Conservation (phyloP, 2,113 vertebrate species). For the Dolichotis patagonum region DNA sequence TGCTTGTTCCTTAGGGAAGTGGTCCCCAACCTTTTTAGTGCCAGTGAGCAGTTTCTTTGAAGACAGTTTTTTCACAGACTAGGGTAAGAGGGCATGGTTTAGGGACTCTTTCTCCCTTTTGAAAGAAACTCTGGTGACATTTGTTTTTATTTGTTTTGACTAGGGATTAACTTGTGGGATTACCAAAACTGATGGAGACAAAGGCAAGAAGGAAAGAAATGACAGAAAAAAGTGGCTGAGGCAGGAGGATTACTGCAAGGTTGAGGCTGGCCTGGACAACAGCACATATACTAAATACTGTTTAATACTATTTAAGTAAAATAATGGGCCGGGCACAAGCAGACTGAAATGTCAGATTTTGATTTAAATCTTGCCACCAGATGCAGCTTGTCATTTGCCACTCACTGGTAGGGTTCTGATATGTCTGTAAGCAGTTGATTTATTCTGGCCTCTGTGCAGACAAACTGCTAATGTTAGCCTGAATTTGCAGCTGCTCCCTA, state of each 20-base stretch:
- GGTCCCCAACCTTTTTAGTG: neutral
- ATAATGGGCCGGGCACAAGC: neutral
- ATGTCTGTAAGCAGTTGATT: neutral
- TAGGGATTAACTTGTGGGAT: neutral
- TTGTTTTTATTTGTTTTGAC: neutral
- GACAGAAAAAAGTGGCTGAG: no score
- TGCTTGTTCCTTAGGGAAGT: neutral
- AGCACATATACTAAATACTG: no score
- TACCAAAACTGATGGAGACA: neutral
- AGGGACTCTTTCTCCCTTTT: neutral
- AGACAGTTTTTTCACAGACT: neutral
- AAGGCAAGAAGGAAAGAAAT: neutral
- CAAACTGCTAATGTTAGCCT: neutral
- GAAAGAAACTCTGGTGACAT: neutral
- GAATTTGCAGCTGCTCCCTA: neutral
- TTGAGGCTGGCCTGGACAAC: no score
- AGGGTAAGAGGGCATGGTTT: neutral
- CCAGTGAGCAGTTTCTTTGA: neutral
- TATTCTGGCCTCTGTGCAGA: neutral
- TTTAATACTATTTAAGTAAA: no score
- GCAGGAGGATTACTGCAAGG: no score
- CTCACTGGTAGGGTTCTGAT: neutral
- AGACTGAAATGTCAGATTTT: neutral
- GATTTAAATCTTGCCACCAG: neutral
- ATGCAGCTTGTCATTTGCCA: neutral